A percentile compares a stretch with the other conserved stretches of the same genome.
Evolutionary conservation across 2,888 invertebrate genomes (phyloP).

Genomic region (Eudemis profundana): DNA sequence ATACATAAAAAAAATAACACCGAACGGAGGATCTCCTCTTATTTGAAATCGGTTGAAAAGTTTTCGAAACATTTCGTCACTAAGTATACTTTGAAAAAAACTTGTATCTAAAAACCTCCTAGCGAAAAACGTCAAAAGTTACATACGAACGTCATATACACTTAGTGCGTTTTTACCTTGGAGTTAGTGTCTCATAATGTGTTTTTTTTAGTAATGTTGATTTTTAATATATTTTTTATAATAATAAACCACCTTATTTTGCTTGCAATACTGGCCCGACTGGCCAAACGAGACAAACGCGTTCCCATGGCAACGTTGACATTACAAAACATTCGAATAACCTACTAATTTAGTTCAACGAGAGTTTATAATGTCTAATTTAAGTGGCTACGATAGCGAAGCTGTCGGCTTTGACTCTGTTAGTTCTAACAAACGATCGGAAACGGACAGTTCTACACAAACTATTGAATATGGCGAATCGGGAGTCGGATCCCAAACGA

Average conservation of each 20-base stretch:
- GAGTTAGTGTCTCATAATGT: too few species aligned
- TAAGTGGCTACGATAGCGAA: constrained; percentile 77
- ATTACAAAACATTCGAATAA: constrained; percentile 7
- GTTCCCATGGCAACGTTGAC: constrained; percentile 31
- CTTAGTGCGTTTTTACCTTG: too few species aligned
- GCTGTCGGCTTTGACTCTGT: constrained; percentile 71
- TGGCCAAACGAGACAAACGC: neutral
- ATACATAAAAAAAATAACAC: too few species aligned
- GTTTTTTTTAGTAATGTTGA: too few species aligned
- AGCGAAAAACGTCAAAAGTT: too few species aligned
- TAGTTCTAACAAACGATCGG: constrained; percentile 53
- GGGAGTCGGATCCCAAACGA: constrained; percentile 64
- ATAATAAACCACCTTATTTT: neutral
- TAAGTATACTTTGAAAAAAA: too few species aligned
- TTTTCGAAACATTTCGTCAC: too few species aligned
- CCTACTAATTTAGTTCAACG: neutral
- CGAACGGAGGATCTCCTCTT: too few species aligned
- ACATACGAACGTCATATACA: too few species aligned
- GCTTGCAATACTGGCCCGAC: constrained; percentile 1
- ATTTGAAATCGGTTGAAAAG: too few species aligned
- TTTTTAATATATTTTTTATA: too few species aligned
- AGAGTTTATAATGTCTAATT: constrained; percentile 60
- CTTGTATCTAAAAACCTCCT: too few species aligned
- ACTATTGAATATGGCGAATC: constrained; percentile 64
- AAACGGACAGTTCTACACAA: constrained; percentile 61